Evolutionary conservation across 2,113 vertebrate species (phyloP), one percentile per base, ranked within the genome.

Genomic region (Hepsetus odoe): DNA sequence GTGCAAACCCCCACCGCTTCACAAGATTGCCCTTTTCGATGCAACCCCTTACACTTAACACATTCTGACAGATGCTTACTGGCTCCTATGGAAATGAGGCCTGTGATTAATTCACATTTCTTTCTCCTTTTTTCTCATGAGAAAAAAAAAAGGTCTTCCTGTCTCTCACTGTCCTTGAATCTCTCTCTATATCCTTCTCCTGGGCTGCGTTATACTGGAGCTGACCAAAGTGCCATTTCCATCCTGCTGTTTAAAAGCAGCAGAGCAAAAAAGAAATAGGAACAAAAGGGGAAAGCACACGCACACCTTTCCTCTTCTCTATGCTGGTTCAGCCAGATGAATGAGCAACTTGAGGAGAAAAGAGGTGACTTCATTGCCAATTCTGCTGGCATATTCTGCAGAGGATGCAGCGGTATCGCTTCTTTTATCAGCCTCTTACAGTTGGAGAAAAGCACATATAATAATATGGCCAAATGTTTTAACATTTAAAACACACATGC

Each of bases 71-170:
- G 67, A 81, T 71, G 76, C 81, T 79, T 77, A 85, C 79, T 53
- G 73, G 75, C 49, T 82, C 70, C 71, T 76, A 81, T 80, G 81
- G 83, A 86, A 83, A 71, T 83, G 24, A 83, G 72, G 40, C 20
- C 79, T 71, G 51, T 84, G 72, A 85, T 85, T 83, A 84, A 85
- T 84, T 79, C 75, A 44, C 67, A 76, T 64, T 55, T 73, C 69
- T 79, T 71, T 30, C 46, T 38, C 26, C n/a, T 74, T 71, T 72
- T 79, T 79, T 78, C 55, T 76, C 61, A 38, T n/a, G 68, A 76
- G 58, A 56, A 32, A 65, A 33, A 73, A 67, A 59, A 69, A 55
- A 79, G 66, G 59, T 33, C 55, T 59, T 42, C 65, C 35, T 66
- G 62, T 81, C 40, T 28, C 65, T 79, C 75, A 12, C 70, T 73